Evolutionary conservation across 2,797 vertebrate genomes (phyloP).

Genomic region (Chelidonichthys spinosus): DNA sequence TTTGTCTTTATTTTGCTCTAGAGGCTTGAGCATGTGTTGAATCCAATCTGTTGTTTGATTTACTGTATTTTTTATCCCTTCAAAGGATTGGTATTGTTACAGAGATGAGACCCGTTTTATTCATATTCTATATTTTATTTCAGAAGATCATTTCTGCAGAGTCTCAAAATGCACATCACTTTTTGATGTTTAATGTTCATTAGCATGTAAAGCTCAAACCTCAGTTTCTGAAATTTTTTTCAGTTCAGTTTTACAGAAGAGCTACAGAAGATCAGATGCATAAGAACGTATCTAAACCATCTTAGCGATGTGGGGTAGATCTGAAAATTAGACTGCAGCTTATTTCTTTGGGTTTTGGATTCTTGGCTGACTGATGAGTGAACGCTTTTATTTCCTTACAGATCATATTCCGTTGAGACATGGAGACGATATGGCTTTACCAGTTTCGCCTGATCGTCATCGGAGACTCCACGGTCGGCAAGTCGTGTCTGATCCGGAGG

Average conservation of each 20-base stretch:
- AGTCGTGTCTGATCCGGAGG: slow-evolving; percentile 94
- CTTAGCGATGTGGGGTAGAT: neutral
- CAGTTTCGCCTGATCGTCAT: slow-evolving; percentile 97
- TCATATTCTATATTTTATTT: neutral
- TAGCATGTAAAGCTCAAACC: neutral
- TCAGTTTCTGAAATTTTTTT: neutral
- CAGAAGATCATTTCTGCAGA: neutral
- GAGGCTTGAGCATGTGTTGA: neutral
- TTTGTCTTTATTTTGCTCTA: neutral
- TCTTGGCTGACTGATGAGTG: neutral
- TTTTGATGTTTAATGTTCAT: neutral
- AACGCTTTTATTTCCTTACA: slow-evolving; percentile 26
- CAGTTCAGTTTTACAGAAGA: neutral
- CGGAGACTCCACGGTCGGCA: slow-evolving; percentile 96
- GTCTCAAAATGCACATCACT: neutral
- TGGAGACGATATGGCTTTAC: slow-evolving; percentile 98
- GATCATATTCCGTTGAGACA: slow-evolving; percentile 69
- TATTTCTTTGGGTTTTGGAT: neutral
- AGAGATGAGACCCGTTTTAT: neutral
- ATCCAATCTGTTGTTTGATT: neutral
- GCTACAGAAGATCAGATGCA: neutral
- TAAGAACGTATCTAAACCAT: neutral
- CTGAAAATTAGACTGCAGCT: neutral
- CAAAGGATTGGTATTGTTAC: neutral
- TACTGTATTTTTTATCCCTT: neutral